A percentile compares a stretch with the other conserved stretches of the same genome.
phyloP scores from a whole-genome alignment of 2,797 vertebrate species.

The Danio tinwini region DNA sequence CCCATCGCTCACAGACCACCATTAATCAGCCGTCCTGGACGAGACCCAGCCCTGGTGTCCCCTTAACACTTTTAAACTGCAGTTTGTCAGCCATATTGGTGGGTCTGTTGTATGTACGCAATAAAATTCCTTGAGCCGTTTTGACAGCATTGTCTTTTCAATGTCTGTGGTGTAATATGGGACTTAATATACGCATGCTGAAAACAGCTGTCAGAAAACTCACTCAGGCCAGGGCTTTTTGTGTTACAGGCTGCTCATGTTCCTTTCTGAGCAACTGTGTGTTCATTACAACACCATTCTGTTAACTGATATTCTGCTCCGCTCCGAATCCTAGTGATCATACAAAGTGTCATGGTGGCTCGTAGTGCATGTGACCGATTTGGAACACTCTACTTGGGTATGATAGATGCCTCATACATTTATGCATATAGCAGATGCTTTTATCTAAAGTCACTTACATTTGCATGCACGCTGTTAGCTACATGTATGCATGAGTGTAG shows the following conservation, averaged over 20 bases:
- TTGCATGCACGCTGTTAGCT: background rate
- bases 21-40: constrained; percentile 50
- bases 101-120: constrained; percentile 24
- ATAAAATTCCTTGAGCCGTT: constrained; percentile 38
- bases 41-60: background rate
- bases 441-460: constrained; percentile 1
- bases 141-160: constrained; percentile 43
- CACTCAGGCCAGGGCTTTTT: constrained; percentile 9
- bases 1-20: constrained; percentile 52
- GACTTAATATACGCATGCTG: constrained; percentile 29
- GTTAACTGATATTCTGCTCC: constrained; percentile 29
- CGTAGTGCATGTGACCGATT: constrained; percentile 5
- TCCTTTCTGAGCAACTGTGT: constrained; percentile 13
- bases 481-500: background rate
- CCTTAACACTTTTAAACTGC: constrained; percentile 23
- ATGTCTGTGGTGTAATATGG: constrained; percentile 28
- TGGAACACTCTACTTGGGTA: constrained; percentile 26
- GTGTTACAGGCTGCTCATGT: constrained; percentile 22
- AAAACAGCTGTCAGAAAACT: constrained; percentile 33
- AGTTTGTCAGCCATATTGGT: constrained; percentile 47
- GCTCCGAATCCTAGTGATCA: background rate
- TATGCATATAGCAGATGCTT: constrained; percentile 10
- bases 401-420: background rate
- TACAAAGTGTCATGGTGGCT: constrained; percentile 3
- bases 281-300: constrained; percentile 39